Conservation (phyloP, 2,888 invertebrate genomes). For the Junonia oenone region DNA sequence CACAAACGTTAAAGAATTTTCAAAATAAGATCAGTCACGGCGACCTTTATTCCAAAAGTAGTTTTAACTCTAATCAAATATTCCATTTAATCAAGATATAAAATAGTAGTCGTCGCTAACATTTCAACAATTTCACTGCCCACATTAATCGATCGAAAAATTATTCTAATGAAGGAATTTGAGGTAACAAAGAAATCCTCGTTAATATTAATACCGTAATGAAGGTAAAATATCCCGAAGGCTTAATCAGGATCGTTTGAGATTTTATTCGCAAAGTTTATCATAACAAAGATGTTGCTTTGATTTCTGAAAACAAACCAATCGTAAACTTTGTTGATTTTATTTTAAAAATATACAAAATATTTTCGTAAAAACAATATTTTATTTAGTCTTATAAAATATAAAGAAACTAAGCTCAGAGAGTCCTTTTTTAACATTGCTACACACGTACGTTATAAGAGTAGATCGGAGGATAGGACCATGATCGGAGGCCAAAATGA, state of each 20-base stretch:
- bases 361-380: neutral
- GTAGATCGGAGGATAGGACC: no score
- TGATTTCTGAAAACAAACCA: neutral
- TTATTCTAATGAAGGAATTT: neutral
- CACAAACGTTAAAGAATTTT: no score
- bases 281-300: neutral
- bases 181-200: neutral
- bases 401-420: no score
- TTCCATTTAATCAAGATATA: no score
- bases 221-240: neutral
- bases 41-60: no score
- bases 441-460: no score
- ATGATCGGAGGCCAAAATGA: no score
- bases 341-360: neutral
- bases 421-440: no score
- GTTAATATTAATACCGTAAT: neutral
- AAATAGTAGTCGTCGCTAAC: no score
- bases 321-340: neutral
- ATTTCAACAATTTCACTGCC: neutral
- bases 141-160: neutral
- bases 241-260: neutral
- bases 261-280: constrained; percentile 3
- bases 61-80: no score
- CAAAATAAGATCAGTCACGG: no score
- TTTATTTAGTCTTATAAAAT: no score